Evolutionary conservation across 2,797 vertebrate genomes (phyloP).

Genomic region (Limosa lapponica): DNA sequence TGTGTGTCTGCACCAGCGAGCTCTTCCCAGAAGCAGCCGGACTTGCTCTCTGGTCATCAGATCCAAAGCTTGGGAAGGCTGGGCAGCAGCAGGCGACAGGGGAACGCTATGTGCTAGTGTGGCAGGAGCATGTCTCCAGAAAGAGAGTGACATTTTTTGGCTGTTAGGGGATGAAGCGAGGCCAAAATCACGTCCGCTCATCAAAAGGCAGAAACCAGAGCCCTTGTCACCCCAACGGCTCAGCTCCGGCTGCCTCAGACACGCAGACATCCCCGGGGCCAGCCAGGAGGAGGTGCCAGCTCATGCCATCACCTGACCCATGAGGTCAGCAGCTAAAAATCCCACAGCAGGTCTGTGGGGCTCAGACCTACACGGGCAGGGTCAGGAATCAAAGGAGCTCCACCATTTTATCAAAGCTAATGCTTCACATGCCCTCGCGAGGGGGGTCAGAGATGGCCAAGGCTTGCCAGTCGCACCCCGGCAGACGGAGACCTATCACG

Average conservation of each 20-base stretch:
- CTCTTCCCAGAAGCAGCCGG: neutral
- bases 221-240: neutral
- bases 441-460: neutral
- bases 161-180: neutral
- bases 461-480: neutral
- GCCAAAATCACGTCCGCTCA: neutral
- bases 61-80: neutral
- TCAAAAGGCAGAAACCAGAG: constrained; percentile 4
- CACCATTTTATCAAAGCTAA: neutral
- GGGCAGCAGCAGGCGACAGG: neutral
- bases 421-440: neutral
- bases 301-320: neutral
- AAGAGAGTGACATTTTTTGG: neutral
- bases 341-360: neutral
- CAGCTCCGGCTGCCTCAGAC: neutral
- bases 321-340: neutral
- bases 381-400: neutral
- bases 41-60: neutral
- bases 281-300: neutral
- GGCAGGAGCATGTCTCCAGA: neutral
- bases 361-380: neutral
- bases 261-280: fast-evolving
- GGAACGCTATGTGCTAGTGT: neutral
- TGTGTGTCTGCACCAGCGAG: fast-evolving
- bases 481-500: fast-evolving